Conservation (phyloP, 2,797 vertebrate species). For the Buphagus erythrorhynchus region DNA sequence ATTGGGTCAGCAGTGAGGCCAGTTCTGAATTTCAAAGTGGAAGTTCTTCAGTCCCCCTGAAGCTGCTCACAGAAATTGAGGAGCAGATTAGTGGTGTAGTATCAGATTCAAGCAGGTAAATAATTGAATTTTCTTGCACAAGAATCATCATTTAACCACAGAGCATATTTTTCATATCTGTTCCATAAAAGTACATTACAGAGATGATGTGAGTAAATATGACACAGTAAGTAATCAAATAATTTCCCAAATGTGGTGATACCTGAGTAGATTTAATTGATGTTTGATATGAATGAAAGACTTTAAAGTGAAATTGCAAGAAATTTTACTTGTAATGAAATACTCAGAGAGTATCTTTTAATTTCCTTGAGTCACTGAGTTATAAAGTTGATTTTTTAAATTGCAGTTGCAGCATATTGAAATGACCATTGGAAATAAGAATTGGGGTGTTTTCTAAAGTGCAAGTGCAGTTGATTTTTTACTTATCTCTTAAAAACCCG, state of each 20-base stretch:
- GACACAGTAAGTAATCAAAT: neutral
- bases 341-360: neutral
- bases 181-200: neutral
- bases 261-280: neutral
- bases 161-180: neutral
- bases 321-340: neutral
- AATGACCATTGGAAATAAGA: neutral
- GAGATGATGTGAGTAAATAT: neutral
- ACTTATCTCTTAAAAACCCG: neutral
- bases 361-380: conserved; percentile 14
- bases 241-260: neutral
- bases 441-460: neutral
- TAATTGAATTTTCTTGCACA: neutral
- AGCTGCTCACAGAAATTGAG: neutral
- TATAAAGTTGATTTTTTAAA: neutral
- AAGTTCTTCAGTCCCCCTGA: neutral
- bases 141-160: neutral
- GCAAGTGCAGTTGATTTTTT: neutral
- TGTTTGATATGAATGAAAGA: neutral
- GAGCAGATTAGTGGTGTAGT: neutral
- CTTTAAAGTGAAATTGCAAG: neutral
- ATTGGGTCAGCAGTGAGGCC: neutral
- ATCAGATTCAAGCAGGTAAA: neutral
- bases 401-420: neutral
- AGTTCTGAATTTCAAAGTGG: neutral